These are phyloP conservation scores for Heliocidaris tuberculata DNA, from an alignment of 35 echinoderm and acorn worm species.

Conservation along the genomic window DNA sequence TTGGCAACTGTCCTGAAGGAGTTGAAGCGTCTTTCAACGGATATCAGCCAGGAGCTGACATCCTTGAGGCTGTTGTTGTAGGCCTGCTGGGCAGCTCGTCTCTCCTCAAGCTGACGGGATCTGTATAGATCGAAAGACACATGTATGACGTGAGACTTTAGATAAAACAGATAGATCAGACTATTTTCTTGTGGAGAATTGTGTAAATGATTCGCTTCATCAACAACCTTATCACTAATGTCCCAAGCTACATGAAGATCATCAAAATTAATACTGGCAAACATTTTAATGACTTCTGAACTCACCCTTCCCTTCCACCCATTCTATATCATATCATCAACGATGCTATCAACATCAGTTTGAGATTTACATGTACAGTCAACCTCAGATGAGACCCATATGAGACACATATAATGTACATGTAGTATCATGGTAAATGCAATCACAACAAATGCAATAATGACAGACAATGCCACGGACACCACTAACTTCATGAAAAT, in stretches of 20 bases:
- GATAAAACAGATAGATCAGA: neutral
- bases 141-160: neutral
- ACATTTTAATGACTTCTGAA: too few species aligned
- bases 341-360: neutral
- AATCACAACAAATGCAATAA: neutral
- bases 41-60: slow-evolving; percentile 81
- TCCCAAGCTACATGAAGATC: too few species aligned
- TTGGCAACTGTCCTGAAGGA: slow-evolving; percentile 75
- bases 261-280: too few species aligned
- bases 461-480: neutral
- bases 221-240: too few species aligned
- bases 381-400: too few species aligned
- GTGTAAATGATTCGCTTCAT: too few species aligned
- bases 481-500: neutral
- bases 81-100: slow-evolving; percentile 68
- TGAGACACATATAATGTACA: too few species aligned
- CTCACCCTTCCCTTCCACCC: too few species aligned
- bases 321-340: too few species aligned
- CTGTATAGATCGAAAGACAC: slow-evolving; percentile 38
- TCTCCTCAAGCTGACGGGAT: slow-evolving; percentile 80
- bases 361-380: neutral
- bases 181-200: neutral
- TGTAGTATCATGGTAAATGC: too few species aligned
- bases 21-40: slow-evolving; percentile 72
- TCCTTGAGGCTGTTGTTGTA: slow-evolving; percentile 87